A percentile compares a stretch with the other conserved stretches of the same genome.
phyloP scores from a whole-genome alignment of 2,113 vertebrate species.

The Nanorana parkeri region DNA sequence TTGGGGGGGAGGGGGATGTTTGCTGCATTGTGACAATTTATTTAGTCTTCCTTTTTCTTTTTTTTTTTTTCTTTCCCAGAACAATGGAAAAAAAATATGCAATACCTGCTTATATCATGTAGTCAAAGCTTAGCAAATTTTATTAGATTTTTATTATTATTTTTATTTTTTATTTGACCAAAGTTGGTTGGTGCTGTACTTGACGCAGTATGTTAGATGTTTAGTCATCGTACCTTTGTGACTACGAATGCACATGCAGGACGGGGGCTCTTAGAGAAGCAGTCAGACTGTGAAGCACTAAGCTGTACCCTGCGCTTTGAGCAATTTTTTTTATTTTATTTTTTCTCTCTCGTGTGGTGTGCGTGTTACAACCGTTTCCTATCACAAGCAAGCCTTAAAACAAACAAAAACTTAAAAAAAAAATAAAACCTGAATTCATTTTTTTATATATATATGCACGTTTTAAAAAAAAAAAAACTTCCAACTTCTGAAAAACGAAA shows the following conservation, averaged over 20 bases:
- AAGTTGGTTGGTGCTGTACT: constrained; percentile 88
- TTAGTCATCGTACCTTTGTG: constrained; percentile 82
- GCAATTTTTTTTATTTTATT: constrained; percentile 70
- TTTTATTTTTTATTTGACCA: constrained; percentile 83
- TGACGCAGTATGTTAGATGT: constrained; percentile 83
- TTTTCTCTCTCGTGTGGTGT: constrained; percentile 2
- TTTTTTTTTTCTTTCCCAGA: constrained; percentile 73
- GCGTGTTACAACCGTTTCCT: constrained; percentile 83
- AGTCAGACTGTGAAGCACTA: constrained; percentile 89
- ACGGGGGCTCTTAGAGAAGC: constrained; percentile 86
- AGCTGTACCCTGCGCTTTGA: constrained; percentile 87
- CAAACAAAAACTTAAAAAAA: constrained; percentile 68
- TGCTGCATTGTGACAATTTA: constrained; percentile 86
- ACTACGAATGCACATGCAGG: constrained; percentile 83
- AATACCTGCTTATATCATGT: constrained; percentile 95
- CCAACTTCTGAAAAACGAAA: constrained; percentile 85
- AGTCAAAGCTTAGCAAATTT: constrained; percentile 79
- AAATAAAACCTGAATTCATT: constrained; percentile 76
- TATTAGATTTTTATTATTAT: constrained; percentile 74
- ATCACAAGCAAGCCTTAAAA: constrained; percentile 94
- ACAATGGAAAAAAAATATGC: constrained; percentile 97
- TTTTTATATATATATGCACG: constrained; percentile 85
- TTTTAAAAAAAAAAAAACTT: constrained; percentile 80
- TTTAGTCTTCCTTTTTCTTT: constrained; percentile 85
- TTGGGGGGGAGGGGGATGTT: constrained; percentile 74